These are phyloP conservation scores for Cettia cetti DNA, from an alignment of 2,113 vertebrate species.

Conservation along the genomic window DNA sequence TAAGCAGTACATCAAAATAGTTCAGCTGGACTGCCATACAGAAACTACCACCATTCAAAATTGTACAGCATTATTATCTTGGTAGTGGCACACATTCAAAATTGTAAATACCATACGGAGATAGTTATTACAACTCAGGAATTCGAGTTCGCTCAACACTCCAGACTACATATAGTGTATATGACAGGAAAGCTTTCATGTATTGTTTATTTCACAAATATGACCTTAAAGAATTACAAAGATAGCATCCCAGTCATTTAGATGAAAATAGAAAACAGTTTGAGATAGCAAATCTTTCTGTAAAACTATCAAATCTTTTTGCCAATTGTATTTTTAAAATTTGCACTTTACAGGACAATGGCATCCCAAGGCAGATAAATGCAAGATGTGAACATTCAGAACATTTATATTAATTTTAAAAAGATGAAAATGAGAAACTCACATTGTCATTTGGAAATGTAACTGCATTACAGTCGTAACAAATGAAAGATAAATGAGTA, in stretches of 20 bases:
- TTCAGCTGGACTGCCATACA: constrained; percentile 79
- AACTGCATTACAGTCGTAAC: constrained; percentile 52
- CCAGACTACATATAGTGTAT: constrained; percentile 76
- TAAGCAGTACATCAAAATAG: constrained; percentile 86
- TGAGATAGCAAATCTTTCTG: constrained; percentile 73
- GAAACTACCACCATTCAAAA: constrained; percentile 80
- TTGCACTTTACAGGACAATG: constrained; percentile 66
- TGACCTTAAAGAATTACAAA: constrained; percentile 71
- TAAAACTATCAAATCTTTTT: constrained; percentile 77
- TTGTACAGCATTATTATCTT: constrained; percentile 73
- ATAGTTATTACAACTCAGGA: constrained; percentile 75
- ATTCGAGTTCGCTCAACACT: constrained; percentile 74
- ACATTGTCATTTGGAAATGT: constrained; percentile 53
- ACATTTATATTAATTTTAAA: constrained; percentile 26
- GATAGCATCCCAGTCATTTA: constrained; percentile 72
- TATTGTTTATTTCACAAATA: constrained; percentile 71
- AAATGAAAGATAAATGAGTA: constrained; percentile 26
- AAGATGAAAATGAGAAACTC: constrained; percentile 55
- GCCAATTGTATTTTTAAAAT: constrained; percentile 65
- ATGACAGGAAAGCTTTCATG: constrained; percentile 73
- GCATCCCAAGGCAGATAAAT: constrained; percentile 63
- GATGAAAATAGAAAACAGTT: constrained; percentile 74
- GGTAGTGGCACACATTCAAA: constrained; percentile 82
- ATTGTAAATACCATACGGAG: constrained; percentile 71
- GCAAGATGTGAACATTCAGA: constrained; percentile 50